Conservation (phyloP, 2,113 vertebrate species). For the Aix galericulata region DNA sequence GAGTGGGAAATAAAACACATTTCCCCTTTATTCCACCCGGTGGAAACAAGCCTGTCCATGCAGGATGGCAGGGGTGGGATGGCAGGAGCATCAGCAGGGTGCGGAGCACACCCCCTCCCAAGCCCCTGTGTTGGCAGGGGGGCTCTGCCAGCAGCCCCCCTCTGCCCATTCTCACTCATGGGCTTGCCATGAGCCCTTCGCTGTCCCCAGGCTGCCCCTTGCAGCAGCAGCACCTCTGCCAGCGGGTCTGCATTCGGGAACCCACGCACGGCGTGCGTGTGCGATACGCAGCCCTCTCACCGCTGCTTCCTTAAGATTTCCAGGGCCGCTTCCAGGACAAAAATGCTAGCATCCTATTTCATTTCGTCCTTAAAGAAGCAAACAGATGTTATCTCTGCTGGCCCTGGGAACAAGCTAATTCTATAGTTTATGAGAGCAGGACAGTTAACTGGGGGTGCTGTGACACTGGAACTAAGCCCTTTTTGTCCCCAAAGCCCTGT, state of each 20-base stretch:
- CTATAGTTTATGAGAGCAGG: not conserved
- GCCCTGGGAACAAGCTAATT: slow-evolving; percentile 37
- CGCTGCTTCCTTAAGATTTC: not conserved
- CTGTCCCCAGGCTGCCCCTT: not conserved
- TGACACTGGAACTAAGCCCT: slow-evolving; percentile 30
- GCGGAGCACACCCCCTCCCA: not conserved
- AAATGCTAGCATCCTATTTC: not conserved
- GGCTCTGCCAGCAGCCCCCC: not conserved
- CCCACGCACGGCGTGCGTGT: rapidly evolving
- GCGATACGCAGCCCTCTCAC: not conserved
- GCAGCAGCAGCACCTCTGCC: not conserved
- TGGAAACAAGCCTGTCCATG: not conserved
- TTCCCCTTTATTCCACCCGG: not conserved
- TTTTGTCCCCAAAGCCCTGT: slow-evolving; percentile 39
- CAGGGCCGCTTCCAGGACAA: not conserved
- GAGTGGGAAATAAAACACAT: rapidly evolving
- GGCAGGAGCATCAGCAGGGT: not conserved
- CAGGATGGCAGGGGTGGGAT: not conserved
- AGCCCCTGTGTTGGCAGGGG: rapidly evolving
- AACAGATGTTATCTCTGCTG: slow-evolving; percentile 36
- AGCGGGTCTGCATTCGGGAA: not conserved
- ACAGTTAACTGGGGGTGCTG: slow-evolving; percentile 5
- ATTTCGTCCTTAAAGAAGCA: not conserved
- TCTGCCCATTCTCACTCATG: not conserved
- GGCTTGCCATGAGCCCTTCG: not conserved